A percentile compares a stretch with the other conserved stretches of the same genome.
Evolutionary conservation across 2,113 vertebrate genomes (phyloP).

Genomic region (Macquaria australasica): DNA sequence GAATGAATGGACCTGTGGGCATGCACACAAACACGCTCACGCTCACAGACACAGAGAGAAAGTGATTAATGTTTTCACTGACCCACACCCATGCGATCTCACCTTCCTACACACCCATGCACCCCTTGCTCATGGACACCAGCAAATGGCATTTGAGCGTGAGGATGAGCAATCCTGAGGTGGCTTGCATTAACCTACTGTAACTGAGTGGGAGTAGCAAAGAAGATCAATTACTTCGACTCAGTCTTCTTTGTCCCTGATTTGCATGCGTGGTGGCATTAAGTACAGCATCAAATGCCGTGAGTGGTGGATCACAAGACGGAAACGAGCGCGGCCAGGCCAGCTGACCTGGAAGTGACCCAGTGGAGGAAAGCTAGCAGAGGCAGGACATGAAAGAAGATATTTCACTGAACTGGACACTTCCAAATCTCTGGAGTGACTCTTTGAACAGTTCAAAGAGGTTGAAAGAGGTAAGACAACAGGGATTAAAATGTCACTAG

Average conservation of each 20-base stretch:
- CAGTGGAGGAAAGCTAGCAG: slow-evolving; percentile 11
- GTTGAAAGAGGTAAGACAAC: slow-evolving; percentile 15
- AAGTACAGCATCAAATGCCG: slow-evolving; percentile 44
- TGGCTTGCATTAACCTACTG: slow-evolving; percentile 75
- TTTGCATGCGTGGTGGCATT: slow-evolving; percentile 55
- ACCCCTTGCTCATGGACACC: slow-evolving; percentile 29
- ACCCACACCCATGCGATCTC: slow-evolving; percentile 43
- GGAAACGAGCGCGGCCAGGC: slow-evolving; percentile 22
- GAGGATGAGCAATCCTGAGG: slow-evolving; percentile 54
- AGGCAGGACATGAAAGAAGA: slow-evolving; percentile 21
- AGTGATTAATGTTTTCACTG: slow-evolving; percentile 59
- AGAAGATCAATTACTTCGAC: slow-evolving; percentile 75
- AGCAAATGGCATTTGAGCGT: slow-evolving; percentile 42
- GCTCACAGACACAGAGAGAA: slow-evolving; percentile 28
- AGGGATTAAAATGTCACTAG: slow-evolving; percentile 5
- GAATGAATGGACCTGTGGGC: slow-evolving; percentile 29
- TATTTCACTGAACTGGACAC: slow-evolving; percentile 17
- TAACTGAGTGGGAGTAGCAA: slow-evolving; percentile 80
- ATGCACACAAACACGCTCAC: slow-evolving; percentile 24
- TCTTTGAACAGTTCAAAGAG: background rate
- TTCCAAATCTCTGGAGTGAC: slow-evolving; percentile 27
- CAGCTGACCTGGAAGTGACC: slow-evolving; percentile 52
- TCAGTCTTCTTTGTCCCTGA: slow-evolving; percentile 52
- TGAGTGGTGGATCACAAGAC: slow-evolving; percentile 39
- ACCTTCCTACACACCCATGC: slow-evolving; percentile 41